A percentile compares a stretch with the other conserved stretches of the same genome.
Evolutionary conservation across 2,113 vertebrate species (phyloP).

Genomic region (Echinops telfairi): DNA sequence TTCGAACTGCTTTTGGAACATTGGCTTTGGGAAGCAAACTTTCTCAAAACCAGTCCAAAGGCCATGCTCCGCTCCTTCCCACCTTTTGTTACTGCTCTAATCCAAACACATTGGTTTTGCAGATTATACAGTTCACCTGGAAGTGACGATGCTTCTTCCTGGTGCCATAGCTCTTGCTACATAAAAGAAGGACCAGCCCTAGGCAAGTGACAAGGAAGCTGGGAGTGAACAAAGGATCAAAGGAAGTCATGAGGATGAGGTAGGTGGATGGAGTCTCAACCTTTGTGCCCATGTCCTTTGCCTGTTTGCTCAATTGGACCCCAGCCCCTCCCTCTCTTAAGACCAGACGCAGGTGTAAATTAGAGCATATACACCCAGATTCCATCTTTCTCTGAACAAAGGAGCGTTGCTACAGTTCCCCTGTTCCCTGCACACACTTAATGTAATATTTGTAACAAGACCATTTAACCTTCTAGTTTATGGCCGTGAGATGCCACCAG

Average conservation of each 20-base stretch:
- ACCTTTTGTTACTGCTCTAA: not conserved
- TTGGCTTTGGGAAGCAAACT: not conserved
- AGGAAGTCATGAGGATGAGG: not conserved
- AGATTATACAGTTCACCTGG: not conserved
- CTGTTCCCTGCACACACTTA: constrained; percentile 48
- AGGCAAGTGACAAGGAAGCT: not conserved
- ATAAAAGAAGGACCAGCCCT: not conserved
- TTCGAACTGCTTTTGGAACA: not conserved
- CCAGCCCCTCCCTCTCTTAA: not conserved
- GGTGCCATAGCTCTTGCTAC: not conserved
- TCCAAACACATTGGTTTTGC: not conserved
- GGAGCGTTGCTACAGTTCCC: not conserved
- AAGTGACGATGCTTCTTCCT: too few relatives aligned
- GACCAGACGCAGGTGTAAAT: not conserved
- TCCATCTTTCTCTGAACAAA: not conserved
- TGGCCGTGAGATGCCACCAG: not conserved
- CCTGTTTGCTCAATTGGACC: too few relatives aligned
- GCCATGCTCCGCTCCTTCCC: not conserved
- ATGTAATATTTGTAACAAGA: not conserved
- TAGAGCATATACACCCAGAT: not conserved
- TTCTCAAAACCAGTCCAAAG: constrained; percentile 25
- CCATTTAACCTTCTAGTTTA: not conserved
- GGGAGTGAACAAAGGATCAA: not conserved
- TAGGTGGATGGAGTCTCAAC: not conserved
- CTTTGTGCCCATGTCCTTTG: not conserved